Percentiles rank a stretch among this genome's conserved stretches.
These are phyloP conservation scores for Macrobrachium nipponense DNA, from an alignment of 1,140 invertebrate species.

Conservation along the genomic window DNA sequence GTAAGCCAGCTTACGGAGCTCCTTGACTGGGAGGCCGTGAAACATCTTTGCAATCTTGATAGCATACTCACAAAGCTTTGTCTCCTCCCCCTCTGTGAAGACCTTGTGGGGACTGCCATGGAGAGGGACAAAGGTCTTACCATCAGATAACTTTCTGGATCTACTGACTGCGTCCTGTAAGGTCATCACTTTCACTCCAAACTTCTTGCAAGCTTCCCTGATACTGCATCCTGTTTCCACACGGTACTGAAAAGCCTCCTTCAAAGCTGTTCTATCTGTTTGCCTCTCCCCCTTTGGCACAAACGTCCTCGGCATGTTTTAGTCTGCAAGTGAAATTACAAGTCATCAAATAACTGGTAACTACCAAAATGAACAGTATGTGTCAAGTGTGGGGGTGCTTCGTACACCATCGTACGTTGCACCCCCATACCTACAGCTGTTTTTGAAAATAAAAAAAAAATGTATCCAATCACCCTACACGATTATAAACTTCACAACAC, in stretches of 20 bases:
- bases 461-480: slow-evolving; percentile 1
- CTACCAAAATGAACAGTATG: no score
- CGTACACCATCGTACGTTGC: slow-evolving; percentile 17
- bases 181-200: no score
- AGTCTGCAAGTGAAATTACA: no score
- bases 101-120: no score
- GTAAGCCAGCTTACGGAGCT: slow-evolving; percentile 21
- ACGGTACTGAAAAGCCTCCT: no score
- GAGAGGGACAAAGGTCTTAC: no score
- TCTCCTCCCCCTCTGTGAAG: slow-evolving; percentile 3
- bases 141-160: no score
- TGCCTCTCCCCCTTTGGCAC: no score
- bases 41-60: slow-evolving; percentile 35
- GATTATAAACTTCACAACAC: slow-evolving; percentile 13
- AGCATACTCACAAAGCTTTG: background rate
- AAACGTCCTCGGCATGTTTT: no score
- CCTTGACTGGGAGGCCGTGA: slow-evolving; percentile 21
- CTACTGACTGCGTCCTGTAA: no score
- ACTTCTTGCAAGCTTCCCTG: background rate
- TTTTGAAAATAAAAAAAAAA: background rate
- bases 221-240: background rate
- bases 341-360: no score
- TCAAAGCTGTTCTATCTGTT: no score
- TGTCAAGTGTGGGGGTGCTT: slow-evolving; percentile 28
- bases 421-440: slow-evolving; percentile 24